Conservation (phyloP, 2,888 invertebrate genomes). For the Embidobia sp. region DNA sequence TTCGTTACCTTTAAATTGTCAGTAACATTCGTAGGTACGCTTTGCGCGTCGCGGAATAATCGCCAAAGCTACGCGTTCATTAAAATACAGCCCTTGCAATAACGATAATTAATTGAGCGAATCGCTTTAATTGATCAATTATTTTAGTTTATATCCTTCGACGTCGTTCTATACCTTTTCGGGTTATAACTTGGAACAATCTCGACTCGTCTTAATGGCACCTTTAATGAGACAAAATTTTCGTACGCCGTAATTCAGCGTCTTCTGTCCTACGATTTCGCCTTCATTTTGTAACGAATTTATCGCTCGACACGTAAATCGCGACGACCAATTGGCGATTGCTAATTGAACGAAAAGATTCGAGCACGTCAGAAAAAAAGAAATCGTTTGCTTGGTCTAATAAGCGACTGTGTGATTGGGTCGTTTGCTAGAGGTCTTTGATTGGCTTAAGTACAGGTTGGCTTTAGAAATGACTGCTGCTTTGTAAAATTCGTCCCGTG, state of each 20-base stretch:
- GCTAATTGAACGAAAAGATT: too few species aligned
- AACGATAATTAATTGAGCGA: conserved; percentile 42
- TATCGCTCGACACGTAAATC: conserved; percentile 9
- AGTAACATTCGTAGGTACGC: background rate
- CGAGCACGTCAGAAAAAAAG: too few species aligned
- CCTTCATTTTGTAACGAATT: conserved; percentile 12
- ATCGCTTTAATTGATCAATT: conserved; percentile 58
- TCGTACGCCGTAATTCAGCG: conserved; percentile 20
- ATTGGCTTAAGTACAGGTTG: too few species aligned
- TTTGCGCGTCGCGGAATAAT: too few species aligned
- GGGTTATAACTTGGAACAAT: conserved; percentile 36
- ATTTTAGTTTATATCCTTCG: conserved; percentile 54
- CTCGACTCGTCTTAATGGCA: conserved; percentile 41
- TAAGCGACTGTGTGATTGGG: too few species aligned
- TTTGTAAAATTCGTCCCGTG: too few species aligned
- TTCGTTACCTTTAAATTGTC: too few species aligned
- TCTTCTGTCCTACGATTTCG: conserved; percentile 10
- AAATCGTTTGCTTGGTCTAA: too few species aligned
- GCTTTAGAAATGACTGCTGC: too few species aligned
- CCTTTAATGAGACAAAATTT: conserved; percentile 56
- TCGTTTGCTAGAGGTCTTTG: too few species aligned
- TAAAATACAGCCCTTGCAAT: conserved; percentile 23
- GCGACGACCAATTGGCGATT: too few species aligned
- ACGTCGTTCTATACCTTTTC: conserved; percentile 45
- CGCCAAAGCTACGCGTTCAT: conserved; percentile 5